Conservation (phyloP, 2,113 vertebrate genomes). For the Lepus timidus region DNA sequence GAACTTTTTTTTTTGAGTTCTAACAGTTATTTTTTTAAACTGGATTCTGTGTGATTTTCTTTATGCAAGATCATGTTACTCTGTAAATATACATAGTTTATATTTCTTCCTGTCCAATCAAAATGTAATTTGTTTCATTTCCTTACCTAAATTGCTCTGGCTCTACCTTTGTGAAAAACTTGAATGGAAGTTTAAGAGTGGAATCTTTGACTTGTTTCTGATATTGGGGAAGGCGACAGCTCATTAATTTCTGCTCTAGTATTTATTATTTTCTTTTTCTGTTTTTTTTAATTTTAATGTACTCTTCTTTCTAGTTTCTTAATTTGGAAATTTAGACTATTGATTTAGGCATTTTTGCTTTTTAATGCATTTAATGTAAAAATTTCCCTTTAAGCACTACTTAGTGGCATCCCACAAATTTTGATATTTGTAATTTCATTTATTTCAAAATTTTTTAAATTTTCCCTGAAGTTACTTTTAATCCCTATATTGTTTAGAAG, state of each 20-base stretch:
- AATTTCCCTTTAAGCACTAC: background rate
- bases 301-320: constrained; percentile 14
- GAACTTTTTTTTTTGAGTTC: background rate
- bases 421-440: constrained; percentile 32
- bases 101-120: constrained; percentile 23
- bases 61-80: background rate
- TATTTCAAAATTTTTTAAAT: constrained; percentile 48
- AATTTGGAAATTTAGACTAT: background rate
- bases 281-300: constrained; percentile 31
- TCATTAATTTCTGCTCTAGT: background rate
- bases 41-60: constrained; percentile 14
- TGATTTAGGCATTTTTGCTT: constrained; percentile 37
- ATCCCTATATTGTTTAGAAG: background rate
- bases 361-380: background rate
- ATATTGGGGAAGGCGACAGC: background rate
- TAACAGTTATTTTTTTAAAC: background rate
- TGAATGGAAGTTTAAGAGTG: background rate
- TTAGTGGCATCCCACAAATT: background rate
- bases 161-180: background rate
- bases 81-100: constrained; percentile 1
- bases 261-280: constrained; percentile 20
- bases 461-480: constrained; percentile 14
- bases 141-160: background rate
- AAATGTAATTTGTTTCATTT: background rate
- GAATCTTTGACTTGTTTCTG: background rate